phyloP scores from a whole-genome alignment of 2,113 vertebrate genomes.

The Gulo gulo region DNA sequence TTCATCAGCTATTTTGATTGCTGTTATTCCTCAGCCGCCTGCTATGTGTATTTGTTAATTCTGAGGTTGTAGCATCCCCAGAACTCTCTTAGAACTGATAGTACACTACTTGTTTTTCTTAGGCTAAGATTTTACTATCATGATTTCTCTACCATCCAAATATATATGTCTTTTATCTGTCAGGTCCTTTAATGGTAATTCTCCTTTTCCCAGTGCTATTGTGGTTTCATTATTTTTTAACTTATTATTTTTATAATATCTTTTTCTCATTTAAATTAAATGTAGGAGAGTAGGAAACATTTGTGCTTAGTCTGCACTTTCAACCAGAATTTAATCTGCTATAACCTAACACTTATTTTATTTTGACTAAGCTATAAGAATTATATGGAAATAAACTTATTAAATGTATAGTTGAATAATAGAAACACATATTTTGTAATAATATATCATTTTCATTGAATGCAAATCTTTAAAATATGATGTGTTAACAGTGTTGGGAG shows the following conservation, averaged over 20 bases:
- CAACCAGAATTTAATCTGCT: neutral
- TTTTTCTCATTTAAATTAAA: neutral
- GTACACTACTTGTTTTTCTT: neutral
- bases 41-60: neutral
- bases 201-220: neutral
- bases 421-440: neutral
- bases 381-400: neutral
- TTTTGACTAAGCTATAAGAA: neutral
- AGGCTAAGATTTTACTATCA: neutral
- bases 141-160: neutral
- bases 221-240: neutral
- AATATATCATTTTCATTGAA: neutral
- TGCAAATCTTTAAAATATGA: neutral
- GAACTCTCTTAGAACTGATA: neutral
- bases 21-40: neutral
- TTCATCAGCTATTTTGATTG: neutral
- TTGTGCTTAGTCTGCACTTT: neutral
- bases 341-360: neutral
- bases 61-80: neutral
- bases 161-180: neutral
- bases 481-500: neutral
- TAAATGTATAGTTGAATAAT: neutral
- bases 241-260: neutral
- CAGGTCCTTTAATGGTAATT: neutral
- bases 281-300: neutral